Percentiles rank a stretch among this genome's conserved stretches.
Conservation (phyloP, 2,797 vertebrate species). For the Betta splendens region DNA sequence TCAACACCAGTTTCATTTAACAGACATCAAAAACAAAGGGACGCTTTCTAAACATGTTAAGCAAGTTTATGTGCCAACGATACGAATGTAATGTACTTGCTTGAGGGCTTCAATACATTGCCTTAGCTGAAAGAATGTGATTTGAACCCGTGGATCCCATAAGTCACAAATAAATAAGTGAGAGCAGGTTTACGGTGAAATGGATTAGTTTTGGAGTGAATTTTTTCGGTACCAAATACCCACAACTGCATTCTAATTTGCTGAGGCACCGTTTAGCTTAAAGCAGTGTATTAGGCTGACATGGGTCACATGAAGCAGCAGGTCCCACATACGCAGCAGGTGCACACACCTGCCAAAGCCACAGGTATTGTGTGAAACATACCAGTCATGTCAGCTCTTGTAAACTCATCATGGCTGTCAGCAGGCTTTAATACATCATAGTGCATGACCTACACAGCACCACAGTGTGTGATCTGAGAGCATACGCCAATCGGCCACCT, state of each 20-base stretch:
- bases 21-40: constrained; percentile 16
- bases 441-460: constrained; percentile 12
- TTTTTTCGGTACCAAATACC: constrained; percentile 7
- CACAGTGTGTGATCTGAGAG: too few relatives aligned
- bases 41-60: constrained; percentile 50
- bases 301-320: constrained; percentile 37
- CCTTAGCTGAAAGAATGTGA: constrained; percentile 24
- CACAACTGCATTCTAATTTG: constrained; percentile 4
- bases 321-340: constrained; percentile 59
- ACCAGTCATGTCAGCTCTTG: constrained; percentile 71
- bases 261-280: constrained; percentile 44
- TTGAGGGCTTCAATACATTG: constrained; percentile 40
- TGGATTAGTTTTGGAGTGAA: background rate
- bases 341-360: constrained; percentile 69
- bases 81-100: constrained; percentile 35
- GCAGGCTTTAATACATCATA: constrained; percentile 23
- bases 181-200: background rate
- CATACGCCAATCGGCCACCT: constrained; percentile 83
- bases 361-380: constrained; percentile 55
- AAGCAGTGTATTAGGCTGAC: constrained; percentile 41
- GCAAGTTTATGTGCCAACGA: constrained; percentile 46
- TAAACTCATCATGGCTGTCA: constrained; percentile 40
- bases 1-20: constrained; percentile 28
- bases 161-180: background rate
- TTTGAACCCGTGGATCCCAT: constrained; percentile 1